Evolutionary conservation across 2,797 vertebrate species (phyloP).

Genomic region (Numenius phaeopus): DNA sequence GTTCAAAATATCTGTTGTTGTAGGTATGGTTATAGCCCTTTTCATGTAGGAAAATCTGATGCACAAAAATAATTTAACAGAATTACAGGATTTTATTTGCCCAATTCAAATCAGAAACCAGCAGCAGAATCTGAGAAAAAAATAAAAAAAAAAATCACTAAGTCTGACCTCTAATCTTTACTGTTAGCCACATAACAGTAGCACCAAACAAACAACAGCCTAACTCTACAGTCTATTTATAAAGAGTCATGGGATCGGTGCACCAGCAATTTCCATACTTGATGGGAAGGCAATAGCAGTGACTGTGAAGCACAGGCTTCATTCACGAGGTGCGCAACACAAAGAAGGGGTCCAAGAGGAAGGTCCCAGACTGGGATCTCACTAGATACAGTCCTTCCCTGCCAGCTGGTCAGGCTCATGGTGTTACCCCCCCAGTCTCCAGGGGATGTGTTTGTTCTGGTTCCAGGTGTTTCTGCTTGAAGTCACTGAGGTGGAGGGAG

Average conservation of each 20-base stretch:
- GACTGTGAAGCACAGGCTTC: not conserved
- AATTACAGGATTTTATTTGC: not conserved
- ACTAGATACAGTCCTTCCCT: not conserved
- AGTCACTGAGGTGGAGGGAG: not conserved
- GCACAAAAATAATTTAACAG: not conserved
- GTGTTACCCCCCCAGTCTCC: rapidly evolving
- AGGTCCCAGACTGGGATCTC: not conserved
- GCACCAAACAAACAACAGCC: not conserved
- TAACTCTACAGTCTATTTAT: not conserved
- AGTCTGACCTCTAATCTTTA: not conserved
- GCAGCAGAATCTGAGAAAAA: not conserved
- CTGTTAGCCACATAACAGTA: not conserved
- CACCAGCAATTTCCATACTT: not conserved
- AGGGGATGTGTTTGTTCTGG: not conserved
- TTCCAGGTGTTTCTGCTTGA: not conserved
- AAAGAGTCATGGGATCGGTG: not conserved
- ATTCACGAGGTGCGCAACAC: not conserved
- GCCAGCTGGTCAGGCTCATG: not conserved
- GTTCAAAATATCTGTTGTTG: not conserved
- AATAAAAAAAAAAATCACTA: not conserved
- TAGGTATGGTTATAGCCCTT: not conserved
- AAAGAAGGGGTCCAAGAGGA: not conserved
- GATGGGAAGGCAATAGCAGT: not conserved
- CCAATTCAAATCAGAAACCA: not conserved
- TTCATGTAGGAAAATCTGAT: not conserved